These are phyloP conservation scores for Limenitis camilla DNA, from an alignment of 2,888 invertebrate species.

Conservation along the genomic window DNA sequence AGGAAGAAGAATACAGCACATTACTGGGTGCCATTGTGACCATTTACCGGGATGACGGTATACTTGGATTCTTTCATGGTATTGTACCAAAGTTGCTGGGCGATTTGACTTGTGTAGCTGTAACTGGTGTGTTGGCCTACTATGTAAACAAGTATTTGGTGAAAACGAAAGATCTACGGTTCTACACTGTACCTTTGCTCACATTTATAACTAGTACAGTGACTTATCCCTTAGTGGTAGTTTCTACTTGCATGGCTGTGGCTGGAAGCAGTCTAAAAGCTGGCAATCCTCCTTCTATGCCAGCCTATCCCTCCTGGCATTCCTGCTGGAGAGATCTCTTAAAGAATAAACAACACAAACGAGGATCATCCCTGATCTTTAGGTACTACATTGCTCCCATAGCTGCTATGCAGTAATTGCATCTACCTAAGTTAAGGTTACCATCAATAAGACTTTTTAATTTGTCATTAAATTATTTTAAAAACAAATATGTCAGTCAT, in stretches of 20 bases:
- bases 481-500: too few species aligned
- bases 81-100: conserved; percentile 89
- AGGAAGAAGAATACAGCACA: conserved; percentile 88
- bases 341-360: conserved; percentile 83
- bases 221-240: conserved; percentile 94
- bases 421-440: conserved; percentile 29
- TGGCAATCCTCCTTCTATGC: conserved; percentile 89
- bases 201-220: conserved; percentile 86
- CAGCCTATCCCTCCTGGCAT: conserved; percentile 85
- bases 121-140: conserved; percentile 84
- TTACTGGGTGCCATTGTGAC: conserved; percentile 83
- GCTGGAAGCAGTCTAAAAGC: conserved; percentile 85
- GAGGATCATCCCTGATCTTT: conserved; percentile 88
- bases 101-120: conserved; percentile 85
- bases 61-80: conserved; percentile 91
- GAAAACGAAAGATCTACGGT: conserved; percentile 79
- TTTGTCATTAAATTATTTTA: too few species aligned
- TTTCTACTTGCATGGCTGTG: conserved; percentile 93
- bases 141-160: conserved; percentile 86
- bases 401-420: conserved; percentile 53
- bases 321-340: conserved; percentile 89
- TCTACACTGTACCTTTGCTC: conserved; percentile 72
- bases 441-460: too few species aligned
- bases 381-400: conserved; percentile 77
- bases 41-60: conserved; percentile 90